Conservation (phyloP, 2,113 vertebrate species). For the Epinephelus cyanopodus region DNA sequence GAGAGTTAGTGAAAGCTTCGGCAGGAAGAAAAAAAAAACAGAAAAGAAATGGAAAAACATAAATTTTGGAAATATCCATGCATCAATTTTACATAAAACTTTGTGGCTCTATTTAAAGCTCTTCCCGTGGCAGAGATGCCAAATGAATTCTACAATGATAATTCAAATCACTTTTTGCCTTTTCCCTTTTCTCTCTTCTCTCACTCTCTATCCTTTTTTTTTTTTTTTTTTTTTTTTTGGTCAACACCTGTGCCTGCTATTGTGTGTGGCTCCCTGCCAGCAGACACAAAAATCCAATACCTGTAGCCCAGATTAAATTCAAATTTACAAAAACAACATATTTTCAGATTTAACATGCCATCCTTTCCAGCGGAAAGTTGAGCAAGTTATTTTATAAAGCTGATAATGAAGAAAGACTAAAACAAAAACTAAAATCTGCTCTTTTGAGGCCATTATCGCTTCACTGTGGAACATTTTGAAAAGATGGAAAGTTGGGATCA, state of each 20-base stretch:
- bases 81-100: constrained; percentile 53
- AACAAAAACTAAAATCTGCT: constrained; percentile 1
- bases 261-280: constrained; percentile 73
- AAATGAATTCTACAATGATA: constrained; percentile 59
- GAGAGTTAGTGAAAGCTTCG: constrained; percentile 32
- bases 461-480: not conserved
- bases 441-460: not conserved
- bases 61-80: constrained; percentile 40
- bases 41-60: not conserved
- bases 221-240: constrained; percentile 48
- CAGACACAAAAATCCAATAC: constrained; percentile 63
- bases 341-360: constrained; percentile 44
- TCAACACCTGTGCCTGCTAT: constrained; percentile 76
- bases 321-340: constrained; percentile 67
- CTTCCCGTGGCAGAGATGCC: constrained; percentile 39
- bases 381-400: constrained; percentile 29
- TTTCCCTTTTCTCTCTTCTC: constrained; percentile 17
- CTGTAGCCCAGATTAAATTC: constrained; percentile 68
- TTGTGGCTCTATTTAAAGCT: constrained; percentile 51
- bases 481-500: not conserved
- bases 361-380: constrained; percentile 30
- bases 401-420: constrained; percentile 7
- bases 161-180: constrained; percentile 73
- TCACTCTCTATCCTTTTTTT: not conserved
- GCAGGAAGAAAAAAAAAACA: not conserved